Evolutionary conservation across 2,888 invertebrate genomes (phyloP).

Genomic region (Spodoptera exigua): DNA sequence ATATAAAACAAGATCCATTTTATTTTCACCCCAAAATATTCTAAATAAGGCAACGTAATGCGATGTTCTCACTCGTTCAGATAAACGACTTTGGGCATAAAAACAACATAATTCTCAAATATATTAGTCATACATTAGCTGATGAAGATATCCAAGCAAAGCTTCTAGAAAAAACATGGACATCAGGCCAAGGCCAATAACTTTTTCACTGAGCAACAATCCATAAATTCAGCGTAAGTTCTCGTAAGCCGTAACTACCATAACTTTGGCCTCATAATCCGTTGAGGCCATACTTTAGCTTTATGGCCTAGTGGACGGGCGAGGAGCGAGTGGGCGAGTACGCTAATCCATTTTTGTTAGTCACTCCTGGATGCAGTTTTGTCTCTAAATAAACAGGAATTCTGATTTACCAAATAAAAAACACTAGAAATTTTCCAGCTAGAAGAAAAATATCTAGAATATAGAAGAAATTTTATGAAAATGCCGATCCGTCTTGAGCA

Average conservation of each 20-base stretch:
- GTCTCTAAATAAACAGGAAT: neutral
- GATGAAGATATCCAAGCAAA: slow-evolving; percentile 2
- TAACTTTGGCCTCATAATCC: slow-evolving; percentile 59
- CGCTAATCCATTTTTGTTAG: slow-evolving; percentile 49
- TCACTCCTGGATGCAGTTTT: slow-evolving; percentile 17
- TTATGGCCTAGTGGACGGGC: slow-evolving; percentile 42
- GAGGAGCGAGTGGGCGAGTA: slow-evolving; percentile 26
- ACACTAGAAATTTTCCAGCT: too few species aligned
- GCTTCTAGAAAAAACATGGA: neutral
- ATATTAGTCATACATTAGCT: slow-evolving; percentile 11
- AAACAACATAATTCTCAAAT: neutral
- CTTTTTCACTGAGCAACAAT: slow-evolving; percentile 48
- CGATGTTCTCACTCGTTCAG: neutral
- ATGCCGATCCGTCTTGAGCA: too few species aligned
- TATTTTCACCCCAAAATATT: too few species aligned
- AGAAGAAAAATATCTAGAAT: too few species aligned
- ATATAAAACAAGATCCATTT: too few species aligned
- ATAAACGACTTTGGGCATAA: neutral
- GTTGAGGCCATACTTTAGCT: slow-evolving; percentile 48
- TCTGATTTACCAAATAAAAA: too few species aligned
- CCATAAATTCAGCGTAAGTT: slow-evolving; percentile 51
- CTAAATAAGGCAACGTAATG: neutral
- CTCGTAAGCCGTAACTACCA: slow-evolving; percentile 52
- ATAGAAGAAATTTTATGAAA: too few species aligned
- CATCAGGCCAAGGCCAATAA: slow-evolving; percentile 23